Conservation (phyloP, 2,888 invertebrate genomes). For the Dicyrtoma fusca region DNA sequence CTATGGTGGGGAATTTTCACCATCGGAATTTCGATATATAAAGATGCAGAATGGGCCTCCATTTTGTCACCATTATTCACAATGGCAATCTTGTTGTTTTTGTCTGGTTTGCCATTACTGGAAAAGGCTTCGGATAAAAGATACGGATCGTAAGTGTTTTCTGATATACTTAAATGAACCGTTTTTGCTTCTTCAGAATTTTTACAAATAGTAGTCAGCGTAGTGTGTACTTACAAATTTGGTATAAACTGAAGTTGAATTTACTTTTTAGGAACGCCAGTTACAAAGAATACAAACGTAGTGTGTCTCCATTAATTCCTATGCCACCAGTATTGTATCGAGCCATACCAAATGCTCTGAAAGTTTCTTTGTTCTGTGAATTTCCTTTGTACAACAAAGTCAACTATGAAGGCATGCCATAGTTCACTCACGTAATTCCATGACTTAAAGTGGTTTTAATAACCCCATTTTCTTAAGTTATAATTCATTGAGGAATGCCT, state of each 20-base stretch:
- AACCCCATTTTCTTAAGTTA: no score
- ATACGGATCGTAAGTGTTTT: conserved; percentile 65
- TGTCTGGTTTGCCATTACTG: conserved; percentile 86
- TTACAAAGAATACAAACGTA: conserved; percentile 83
- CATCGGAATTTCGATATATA: conserved; percentile 82
- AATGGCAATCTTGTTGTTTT: conserved; percentile 80
- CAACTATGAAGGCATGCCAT: conserved; percentile 31
- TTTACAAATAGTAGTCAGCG: neutral
- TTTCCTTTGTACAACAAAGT: conserved; percentile 77
- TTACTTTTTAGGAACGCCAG: conserved; percentile 70
- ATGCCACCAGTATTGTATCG: conserved; percentile 84
- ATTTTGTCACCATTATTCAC: conserved; percentile 86
- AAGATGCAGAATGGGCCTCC: conserved; percentile 82
- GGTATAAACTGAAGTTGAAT: no score
- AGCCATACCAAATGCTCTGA: conserved; percentile 81
- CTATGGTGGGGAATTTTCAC: conserved; percentile 94
- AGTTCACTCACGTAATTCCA: neutral
- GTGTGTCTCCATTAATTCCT: conserved; percentile 86
- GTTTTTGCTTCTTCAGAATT: neutral
- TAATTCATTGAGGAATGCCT: no score
- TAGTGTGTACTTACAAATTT: neutral
- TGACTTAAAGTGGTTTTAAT: conserved; percentile 9
- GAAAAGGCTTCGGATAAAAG: conserved; percentile 87
- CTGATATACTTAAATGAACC: neutral
- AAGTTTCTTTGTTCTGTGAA: conserved; percentile 84